Percentiles rank a stretch among this genome's conserved stretches.
Conservation (phyloP, 1,140 invertebrate species). For the Zophobas atratus region DNA sequence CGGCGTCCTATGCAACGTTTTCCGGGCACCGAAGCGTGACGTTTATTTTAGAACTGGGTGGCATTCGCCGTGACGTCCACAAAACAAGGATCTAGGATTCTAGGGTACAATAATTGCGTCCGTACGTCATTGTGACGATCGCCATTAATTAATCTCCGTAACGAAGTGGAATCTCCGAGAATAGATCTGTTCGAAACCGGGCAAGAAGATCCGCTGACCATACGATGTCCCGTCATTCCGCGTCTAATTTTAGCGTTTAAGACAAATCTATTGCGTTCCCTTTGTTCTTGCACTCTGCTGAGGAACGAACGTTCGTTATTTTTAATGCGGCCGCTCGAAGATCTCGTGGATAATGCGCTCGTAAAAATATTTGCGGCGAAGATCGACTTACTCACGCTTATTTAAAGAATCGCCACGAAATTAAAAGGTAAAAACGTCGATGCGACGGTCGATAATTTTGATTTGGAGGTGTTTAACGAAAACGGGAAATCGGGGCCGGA, state of each 20-base stretch:
- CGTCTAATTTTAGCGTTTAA: slow-evolving; percentile 25
- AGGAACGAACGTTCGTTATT: slow-evolving; percentile 22
- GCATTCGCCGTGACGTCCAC: slow-evolving; percentile 16
- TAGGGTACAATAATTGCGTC: slow-evolving; percentile 21
- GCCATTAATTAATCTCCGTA: slow-evolving; percentile 29
- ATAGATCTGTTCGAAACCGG: slow-evolving; percentile 18
- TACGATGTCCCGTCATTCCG: not conserved
- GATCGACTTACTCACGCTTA: too few relatives aligned
- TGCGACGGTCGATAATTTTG: not conserved
- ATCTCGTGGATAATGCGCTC: slow-evolving; percentile 1
- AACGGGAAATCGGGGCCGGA: not conserved
- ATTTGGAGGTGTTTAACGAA: not conserved
- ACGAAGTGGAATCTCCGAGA: slow-evolving; percentile 21
- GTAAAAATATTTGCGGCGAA: slow-evolving; percentile 5
- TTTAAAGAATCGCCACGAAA: too few relatives aligned
- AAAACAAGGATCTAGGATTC: slow-evolving; percentile 15
- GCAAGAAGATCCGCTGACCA: not conserved
- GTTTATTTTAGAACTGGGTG: slow-evolving; percentile 27
- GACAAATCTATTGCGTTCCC: slow-evolving; percentile 33
- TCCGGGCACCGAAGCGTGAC: slow-evolving; percentile 6
- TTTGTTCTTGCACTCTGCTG: slow-evolving; percentile 22
- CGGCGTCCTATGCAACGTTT: not conserved
- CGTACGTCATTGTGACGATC: slow-evolving; percentile 32
- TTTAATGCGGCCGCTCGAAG: slow-evolving; percentile 12
- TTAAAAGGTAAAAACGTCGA: too few relatives aligned